phyloP scores from a whole-genome alignment of 2,797 vertebrate species.

The Catamblyrhynchus diadema region DNA sequence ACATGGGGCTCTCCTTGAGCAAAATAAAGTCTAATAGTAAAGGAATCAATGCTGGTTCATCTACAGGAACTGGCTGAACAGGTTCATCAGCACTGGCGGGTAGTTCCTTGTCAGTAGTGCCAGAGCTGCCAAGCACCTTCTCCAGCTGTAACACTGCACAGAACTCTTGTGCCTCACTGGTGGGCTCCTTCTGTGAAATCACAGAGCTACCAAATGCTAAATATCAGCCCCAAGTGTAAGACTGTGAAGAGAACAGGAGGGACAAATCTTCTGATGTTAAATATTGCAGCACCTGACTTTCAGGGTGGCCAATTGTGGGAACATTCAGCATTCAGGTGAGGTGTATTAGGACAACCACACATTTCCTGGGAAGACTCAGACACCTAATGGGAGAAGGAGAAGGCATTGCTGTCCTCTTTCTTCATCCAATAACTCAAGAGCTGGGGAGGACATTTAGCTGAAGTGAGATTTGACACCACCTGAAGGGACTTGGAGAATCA shows the following conservation, averaged over 20 bases:
- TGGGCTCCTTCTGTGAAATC: background rate
- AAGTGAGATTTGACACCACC: background rate
- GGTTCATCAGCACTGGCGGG: background rate
- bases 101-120: background rate
- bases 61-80: background rate
- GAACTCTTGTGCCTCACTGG: background rate
- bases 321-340: background rate
- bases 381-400: background rate
- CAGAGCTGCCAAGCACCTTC: background rate
- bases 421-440: background rate
- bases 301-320: background rate
- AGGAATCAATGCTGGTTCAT: background rate
- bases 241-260: background rate
- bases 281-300: background rate
- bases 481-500: background rate
- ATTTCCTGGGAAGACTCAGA: background rate
- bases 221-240: background rate
- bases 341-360: background rate
- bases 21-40: background rate
- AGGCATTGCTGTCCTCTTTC: background rate
- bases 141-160: background rate
- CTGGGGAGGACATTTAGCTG: background rate
- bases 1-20: fast-evolving
- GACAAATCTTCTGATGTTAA: background rate
- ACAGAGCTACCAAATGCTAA: background rate